Base-by-base conservation (phyloP, 2,113 vertebrate species). In the Sciurus niger region DNA sequence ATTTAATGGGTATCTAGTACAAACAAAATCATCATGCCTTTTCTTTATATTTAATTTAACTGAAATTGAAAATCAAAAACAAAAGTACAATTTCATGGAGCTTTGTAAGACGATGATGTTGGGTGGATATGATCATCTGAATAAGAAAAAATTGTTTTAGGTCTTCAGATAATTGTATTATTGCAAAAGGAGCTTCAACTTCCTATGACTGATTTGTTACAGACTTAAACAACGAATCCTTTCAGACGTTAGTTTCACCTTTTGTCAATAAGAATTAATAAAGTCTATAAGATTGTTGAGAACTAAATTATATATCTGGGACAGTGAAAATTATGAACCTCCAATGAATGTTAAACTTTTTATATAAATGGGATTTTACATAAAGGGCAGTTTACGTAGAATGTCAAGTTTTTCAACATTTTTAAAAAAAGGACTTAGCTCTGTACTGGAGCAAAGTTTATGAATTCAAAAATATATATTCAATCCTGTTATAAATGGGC, bases 1-100 rank as follows among this genome's bases (percentile, higher is more conserved):
- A 63, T 30, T 79, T 76, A 93, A 60, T 63, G 28, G 34, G 80
- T n/a, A 63, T 78, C 63, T 89, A 90, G 30, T n/a, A 70, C 12
- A 74, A 73, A 30, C 6, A 90, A 92, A 94, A 84, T 93, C 55
- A 68, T 90, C 12, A 43, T 93, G 53, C 3, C 22, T 63, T 77
- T 37, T 58, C 18, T 55, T 88, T 25, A 70, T 48, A 78, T 16
- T 53, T 16, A 92, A 46, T 37, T 83, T 5, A 55, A 94, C 6
- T 43, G 22, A 60, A 88, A 72, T 20, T 58, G 51, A 77, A 86
- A 87, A 82, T 55, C 5, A 5, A 40, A 63, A 30, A 40, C 46
- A 92, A 77, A 90, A 32, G 20, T 53, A 67, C 74, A 55, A n/a
- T 70, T 65, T 92, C 55, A 24, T 87, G 67, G 32, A 92, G 37